Evolutionary conservation across 2,888 invertebrate genomes (phyloP), one percentile per base, ranked within the genome.

Genomic region (Pristionchus fissidentatus): DNA sequence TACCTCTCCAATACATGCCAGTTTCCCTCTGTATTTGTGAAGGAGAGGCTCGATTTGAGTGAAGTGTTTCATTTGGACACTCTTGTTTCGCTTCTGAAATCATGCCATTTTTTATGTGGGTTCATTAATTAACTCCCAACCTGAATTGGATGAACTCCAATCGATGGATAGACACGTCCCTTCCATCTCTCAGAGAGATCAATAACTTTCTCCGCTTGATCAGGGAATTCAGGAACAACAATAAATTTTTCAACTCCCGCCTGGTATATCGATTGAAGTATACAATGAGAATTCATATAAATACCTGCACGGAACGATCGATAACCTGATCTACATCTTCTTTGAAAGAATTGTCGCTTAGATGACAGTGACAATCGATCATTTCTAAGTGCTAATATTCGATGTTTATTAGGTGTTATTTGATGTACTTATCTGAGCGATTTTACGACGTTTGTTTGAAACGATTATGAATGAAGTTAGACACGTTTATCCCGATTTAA

Each of bases 141-240:
- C 88, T 92, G 92, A 52, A 92, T 92, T 7, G 93, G 93, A 87
- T 93, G 93, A 22, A 93, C 88, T 13, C 92, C 93, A 13, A 92
- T 80, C 49, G 92, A 91, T 0, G 92, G 90, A n/a, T 86, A 83
- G 26, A 90, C 85, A 46, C 88, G 89, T 5, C 85, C 86, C 1
- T 87, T 88, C 87, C 87, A 89, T 52, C 84, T 83, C 8, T 85
- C 78, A 22, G 84, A 66, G 32, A 92, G 80, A 10, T 87, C 84
- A n/a, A 92, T 73, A 29, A 90, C 85, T 26, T 84, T 85, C 8
- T 89, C 85, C 66, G 90, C 91, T 83, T 92, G 90, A 15, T 84
- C 84, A 38, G 82, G 38, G 52, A 87, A 90, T 75, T 92, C 92
- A 10, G 92, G 88, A 3, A 90, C 88, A 1, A 91, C 91, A 1